Percentiles rank a stretch among this genome's conserved stretches.
phyloP scores from a whole-genome alignment of 2,113 vertebrate genomes.

The Colinus virginianus region DNA sequence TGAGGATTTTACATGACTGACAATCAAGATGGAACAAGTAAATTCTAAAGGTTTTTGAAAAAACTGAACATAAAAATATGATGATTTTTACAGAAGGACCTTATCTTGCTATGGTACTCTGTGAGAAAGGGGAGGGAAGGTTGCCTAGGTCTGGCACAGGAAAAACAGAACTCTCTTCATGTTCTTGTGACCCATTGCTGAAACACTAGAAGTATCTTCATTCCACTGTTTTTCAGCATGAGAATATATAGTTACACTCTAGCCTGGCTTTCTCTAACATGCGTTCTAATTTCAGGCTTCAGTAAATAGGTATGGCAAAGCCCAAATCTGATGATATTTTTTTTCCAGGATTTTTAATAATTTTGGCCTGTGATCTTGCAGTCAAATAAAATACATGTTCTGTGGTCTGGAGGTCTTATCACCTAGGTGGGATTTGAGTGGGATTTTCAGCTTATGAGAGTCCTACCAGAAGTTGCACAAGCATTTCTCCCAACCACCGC shows the following conservation, averaged over 20 bases:
- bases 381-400: not conserved
- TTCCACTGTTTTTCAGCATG: not conserved
- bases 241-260: not conserved
- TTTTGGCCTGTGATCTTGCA: not conserved
- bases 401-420: not conserved
- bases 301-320: not conserved
- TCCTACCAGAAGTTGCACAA: not conserved
- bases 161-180: not conserved
- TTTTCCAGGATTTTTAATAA: not conserved
- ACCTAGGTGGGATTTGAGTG: not conserved
- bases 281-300: not conserved
- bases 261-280: not conserved
- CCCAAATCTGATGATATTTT: not conserved
- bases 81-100: not conserved
- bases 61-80: not conserved
- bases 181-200: not conserved
- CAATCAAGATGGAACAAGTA: not conserved
- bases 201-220: not conserved
- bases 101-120: accelerated
- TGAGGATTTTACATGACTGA: not conserved
- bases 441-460: not conserved
- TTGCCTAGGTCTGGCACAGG: not conserved
- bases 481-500: not conserved
- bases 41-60: not conserved
- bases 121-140: not conserved